Conservation (phyloP, 1,140 invertebrate genomes). For the Physella acuta region DNA sequence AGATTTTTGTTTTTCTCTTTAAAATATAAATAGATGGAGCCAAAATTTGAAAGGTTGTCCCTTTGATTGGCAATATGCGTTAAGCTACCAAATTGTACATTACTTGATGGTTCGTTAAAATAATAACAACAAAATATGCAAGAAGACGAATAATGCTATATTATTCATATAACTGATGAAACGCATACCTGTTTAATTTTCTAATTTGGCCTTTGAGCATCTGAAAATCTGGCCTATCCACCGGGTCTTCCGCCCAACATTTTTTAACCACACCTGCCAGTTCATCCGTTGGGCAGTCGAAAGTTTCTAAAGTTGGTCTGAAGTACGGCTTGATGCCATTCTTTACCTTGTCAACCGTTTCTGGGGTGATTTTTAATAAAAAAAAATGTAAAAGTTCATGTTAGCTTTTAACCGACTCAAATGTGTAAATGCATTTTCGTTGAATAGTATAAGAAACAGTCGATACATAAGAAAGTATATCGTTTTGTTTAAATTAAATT, state of each 20-base stretch:
- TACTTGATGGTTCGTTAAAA: background rate
- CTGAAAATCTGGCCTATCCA: constrained; percentile 83
- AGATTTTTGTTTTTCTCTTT: too few species aligned
- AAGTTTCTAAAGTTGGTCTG: constrained; percentile 70
- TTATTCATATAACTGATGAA: too few species aligned
- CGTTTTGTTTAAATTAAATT: too few species aligned
- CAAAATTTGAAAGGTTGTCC: too few species aligned
- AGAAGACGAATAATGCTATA: background rate
- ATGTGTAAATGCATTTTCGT: too few species aligned
- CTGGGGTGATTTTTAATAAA: too few species aligned
- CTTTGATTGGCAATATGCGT: background rate
- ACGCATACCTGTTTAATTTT: constrained; percentile 52
- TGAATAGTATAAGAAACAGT: too few species aligned
- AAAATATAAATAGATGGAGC: too few species aligned
- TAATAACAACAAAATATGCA: background rate
- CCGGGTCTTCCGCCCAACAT: constrained; percentile 89
- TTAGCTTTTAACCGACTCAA: too few species aligned
- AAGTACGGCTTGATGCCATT: constrained; percentile 66
- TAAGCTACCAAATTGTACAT: background rate
- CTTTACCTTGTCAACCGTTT: constrained; percentile 52
- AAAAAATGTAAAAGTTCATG: too few species aligned
- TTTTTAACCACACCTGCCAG: constrained; percentile 80
- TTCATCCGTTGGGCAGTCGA: constrained; percentile 69
- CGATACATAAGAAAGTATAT: too few species aligned
- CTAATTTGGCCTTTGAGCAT: constrained; percentile 77